Conservation (phyloP, 35 echinoderm and acorn worm genomes). For the Anneissia japonica region DNA sequence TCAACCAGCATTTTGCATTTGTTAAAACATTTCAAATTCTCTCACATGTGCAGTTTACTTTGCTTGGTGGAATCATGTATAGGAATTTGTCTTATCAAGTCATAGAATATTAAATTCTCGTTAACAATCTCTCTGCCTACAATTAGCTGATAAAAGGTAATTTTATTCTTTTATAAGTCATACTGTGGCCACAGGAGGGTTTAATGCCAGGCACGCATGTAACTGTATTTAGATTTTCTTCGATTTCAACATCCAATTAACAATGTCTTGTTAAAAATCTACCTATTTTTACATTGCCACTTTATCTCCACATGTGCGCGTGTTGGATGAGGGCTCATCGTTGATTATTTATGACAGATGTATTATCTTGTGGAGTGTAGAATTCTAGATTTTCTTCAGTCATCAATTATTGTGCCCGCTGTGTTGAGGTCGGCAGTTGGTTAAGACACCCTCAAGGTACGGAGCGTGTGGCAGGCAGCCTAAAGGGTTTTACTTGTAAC, state of each 20-base stretch:
- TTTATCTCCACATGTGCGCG: background rate
- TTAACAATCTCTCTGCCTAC: too few species aligned
- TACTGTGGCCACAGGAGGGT: background rate
- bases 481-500: background rate
- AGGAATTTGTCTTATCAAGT: too few species aligned
- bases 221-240: background rate
- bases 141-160: background rate
- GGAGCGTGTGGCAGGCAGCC: background rate
- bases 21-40: too few species aligned
- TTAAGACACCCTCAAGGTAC: conserved; percentile 17
- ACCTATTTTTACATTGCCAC: background rate
- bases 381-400: background rate
- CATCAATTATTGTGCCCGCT: background rate
- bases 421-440: conserved; percentile 38
- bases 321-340: background rate
- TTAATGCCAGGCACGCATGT: background rate
- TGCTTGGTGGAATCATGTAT: too few species aligned
- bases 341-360: background rate
- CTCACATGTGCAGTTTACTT: too few species aligned
- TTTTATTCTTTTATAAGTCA: background rate
- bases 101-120: too few species aligned
- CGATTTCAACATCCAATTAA: background rate
- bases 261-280: background rate
- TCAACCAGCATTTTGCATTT: too few species aligned
- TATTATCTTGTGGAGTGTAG: background rate